Evolutionary conservation across 1,140 invertebrate species (phyloP).

Genomic region (Drosophila tristis): DNA sequence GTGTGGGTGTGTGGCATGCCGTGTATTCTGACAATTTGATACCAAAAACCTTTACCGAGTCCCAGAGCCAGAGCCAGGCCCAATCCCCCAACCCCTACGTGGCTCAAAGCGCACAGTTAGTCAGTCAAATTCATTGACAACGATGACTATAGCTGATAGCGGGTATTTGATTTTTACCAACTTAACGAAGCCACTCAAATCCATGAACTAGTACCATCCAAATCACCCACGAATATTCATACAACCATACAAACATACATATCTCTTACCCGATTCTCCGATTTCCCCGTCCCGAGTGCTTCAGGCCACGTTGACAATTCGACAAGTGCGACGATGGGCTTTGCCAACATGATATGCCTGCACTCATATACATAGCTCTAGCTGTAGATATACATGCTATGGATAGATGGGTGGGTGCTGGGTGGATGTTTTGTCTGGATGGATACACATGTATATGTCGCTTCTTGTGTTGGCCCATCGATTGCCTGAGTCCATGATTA

Average conservation of each 20-base stretch:
- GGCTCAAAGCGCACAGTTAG: constrained; percentile 45
- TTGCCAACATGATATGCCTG: no score
- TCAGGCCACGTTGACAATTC: constrained; percentile 73
- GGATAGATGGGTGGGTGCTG: no score
- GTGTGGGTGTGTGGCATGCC: constrained; percentile 45
- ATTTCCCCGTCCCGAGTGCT: constrained; percentile 15
- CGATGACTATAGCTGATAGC: constrained; percentile 72
- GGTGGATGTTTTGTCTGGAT: not conserved
- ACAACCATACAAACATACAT: no score
- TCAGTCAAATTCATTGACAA: constrained; percentile 79
- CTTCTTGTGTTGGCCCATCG: constrained; percentile 37
- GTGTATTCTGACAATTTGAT: constrained; percentile 76
- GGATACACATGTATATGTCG: not conserved
- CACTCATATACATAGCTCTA: no score
- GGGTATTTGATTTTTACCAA: constrained; percentile 62
- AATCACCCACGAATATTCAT: not conserved
- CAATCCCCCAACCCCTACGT: not conserved
- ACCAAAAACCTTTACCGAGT: constrained; percentile 1
- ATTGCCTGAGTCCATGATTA: constrained; percentile 64
- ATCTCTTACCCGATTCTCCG: not conserved
- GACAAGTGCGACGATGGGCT: constrained; percentile 59
- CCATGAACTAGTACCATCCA: not conserved
- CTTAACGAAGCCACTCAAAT: constrained; percentile 21
- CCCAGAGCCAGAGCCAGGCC: no score
- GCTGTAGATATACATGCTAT: no score